Evolutionary conservation across 1,140 invertebrate genomes (phyloP), one percentile per base, ranked within the genome.

Genomic region (Lordiphosa stackelbergi): DNA sequence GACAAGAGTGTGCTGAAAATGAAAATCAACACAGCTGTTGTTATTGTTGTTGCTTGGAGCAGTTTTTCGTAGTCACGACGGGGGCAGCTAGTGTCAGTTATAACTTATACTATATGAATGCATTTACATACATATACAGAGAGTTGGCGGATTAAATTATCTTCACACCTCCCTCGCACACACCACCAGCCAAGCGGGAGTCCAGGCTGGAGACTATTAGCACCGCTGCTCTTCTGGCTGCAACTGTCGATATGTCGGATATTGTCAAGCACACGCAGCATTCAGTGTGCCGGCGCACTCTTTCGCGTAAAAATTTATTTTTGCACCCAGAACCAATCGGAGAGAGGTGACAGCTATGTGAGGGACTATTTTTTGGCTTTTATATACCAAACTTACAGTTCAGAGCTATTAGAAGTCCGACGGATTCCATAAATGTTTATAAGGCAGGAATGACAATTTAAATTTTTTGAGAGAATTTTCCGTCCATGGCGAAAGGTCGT

Each of bases 11-110:
- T 79, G 75, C 77, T 83, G 75, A 81, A 81, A 83, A 83, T 79
- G 75, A 83, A 79, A 79, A 79, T 81, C 75, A 79, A 81, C 61
- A 70, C 70, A 71, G 70, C 70, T 79, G 74, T 71, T 63, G 11
- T 31, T 31, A 8, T 31, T 31, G 7, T 31, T 31, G 28, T 31
- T 8, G 28, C 28, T 31, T 8, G 2, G 8, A 31, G 28, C 28
- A 31, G 28, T 65, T 57, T 68, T 35, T 51, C n/a, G 10, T 31
- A 31, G 28, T 31, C 28, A 31, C 28, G 28, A 31, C 28, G 28
- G 22, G 22, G 22, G 22, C 13, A 10, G 40, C 38, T 24, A 24
- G 61, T 59, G 54, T 52, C 61, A 64, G 55, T 65, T 64, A 69
- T 69, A 65, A 46, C n/a, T 59, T 65, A 51, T 64, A 24, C 22